Percentiles rank a stretch among this genome's conserved stretches.
Conservation (phyloP, 1,140 invertebrate genomes). For the Cephus cinctus region DNA sequence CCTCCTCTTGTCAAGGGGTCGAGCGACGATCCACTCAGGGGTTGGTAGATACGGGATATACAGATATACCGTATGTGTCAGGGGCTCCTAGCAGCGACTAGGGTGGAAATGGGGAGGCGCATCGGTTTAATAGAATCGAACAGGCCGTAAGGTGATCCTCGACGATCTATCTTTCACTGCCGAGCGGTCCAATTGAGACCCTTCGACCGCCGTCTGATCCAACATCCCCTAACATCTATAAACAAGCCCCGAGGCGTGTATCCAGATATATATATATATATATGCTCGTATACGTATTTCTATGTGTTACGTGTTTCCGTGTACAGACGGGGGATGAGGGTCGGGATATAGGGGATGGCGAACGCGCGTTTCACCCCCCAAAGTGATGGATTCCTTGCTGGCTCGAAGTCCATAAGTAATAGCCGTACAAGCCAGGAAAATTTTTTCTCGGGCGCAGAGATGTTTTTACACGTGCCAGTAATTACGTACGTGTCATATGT, state of each 20-base stretch:
- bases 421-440: no score
- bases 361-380: slow-evolving; percentile 18
- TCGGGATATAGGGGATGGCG: slow-evolving; percentile 9
- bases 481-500: no score
- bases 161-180: slow-evolving; percentile 39
- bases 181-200: slow-evolving; percentile 37
- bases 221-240: slow-evolving; percentile 24
- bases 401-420: slow-evolving; percentile 19
- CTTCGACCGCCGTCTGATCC: slow-evolving; percentile 14
- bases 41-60: slow-evolving; percentile 10
- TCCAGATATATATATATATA: slow-evolving; percentile 12
- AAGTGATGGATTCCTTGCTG: slow-evolving; percentile 21
- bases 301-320: slow-evolving; percentile 9
- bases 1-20: no score
- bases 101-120: no score
- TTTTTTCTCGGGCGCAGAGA: no score
- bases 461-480: no score
- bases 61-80: not conserved
- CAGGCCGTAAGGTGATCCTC: slow-evolving; percentile 41
- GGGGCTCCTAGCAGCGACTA: not conserved
- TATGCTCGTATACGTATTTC: slow-evolving; percentile 8
- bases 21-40: not conserved
- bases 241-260: slow-evolving; percentile 7
- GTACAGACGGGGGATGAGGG: slow-evolving; percentile 3
- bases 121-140: slow-evolving; percentile 45